phyloP scores from a whole-genome alignment of 2,797 vertebrate genomes.

The Hylomyscus alleni region DNA sequence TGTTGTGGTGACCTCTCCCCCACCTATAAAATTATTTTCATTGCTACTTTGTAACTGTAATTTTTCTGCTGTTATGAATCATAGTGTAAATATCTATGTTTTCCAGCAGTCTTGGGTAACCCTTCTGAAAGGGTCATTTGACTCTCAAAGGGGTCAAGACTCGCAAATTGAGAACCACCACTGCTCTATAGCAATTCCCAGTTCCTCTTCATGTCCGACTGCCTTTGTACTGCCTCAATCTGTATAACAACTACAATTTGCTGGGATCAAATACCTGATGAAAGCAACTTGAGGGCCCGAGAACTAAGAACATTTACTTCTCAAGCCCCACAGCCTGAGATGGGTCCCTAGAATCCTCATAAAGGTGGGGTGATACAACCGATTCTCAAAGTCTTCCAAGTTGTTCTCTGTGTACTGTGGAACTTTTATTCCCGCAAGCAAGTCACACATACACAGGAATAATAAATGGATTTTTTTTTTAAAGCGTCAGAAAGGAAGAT shows the following conservation, averaged over 20 bases:
- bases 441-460: neutral
- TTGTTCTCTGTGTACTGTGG: neutral
- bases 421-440: too few species aligned
- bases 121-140: neutral
- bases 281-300: neutral
- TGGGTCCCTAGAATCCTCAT: neutral
- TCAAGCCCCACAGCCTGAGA: neutral
- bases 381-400: rapidly evolving
- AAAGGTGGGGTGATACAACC: neutral
- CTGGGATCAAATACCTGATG: neutral
- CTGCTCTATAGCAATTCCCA: neutral
- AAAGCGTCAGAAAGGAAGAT: neutral
- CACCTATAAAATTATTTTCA: neutral
- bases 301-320: neutral
- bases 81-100: neutral
- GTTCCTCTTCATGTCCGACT: neutral
- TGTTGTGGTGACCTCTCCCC: too few species aligned
- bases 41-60: neutral
- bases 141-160: too few species aligned
- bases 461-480: neutral
- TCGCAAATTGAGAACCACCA: neutral
- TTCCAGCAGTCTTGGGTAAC: neutral
- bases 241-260: neutral
- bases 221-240: neutral
- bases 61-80: neutral